These are phyloP conservation scores for Metopolophium dirhodum DNA, from an alignment of 1,140 invertebrate genomes.

Conservation along the genomic window DNA sequence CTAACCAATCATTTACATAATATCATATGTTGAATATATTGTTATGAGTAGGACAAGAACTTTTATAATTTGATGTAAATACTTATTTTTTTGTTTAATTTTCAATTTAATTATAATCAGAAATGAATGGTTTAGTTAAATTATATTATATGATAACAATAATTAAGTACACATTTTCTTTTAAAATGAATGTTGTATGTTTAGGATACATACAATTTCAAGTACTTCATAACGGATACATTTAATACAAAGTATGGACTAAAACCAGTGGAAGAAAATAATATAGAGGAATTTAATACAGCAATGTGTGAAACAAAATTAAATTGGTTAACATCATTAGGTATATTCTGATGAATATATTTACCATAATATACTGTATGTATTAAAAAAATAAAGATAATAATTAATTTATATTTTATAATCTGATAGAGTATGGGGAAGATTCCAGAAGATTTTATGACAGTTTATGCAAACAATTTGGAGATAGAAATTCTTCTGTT, in stretches of 20 bases:
- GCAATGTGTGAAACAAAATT: conserved; percentile 78
- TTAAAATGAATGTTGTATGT: not conserved
- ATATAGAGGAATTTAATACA: conserved; percentile 77
- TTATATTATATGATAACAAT: not conserved
- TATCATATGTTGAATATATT: not conserved
- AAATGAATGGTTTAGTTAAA: not conserved
- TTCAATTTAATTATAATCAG: not conserved
- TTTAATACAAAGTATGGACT: conserved; percentile 59
- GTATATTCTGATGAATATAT: conserved; percentile 62
- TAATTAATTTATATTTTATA: not conserved
- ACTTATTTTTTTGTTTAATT: not conserved
- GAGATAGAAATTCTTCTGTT: conserved; percentile 73
- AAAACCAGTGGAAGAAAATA: conserved; percentile 61
- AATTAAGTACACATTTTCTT: not conserved
- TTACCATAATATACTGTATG: not conserved
- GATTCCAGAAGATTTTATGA: conserved; percentile 76
- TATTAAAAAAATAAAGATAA: not conserved
- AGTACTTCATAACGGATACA: conserved; percentile 63
- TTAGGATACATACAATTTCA: conserved; percentile 27
- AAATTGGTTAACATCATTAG: conserved; percentile 78
- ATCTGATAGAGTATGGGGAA: conserved; percentile 63
- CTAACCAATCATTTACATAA: not conserved
- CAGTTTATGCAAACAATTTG: conserved; percentile 74
- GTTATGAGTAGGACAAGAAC: not conserved
- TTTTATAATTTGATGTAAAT: not conserved